Evolutionary conservation across 2,113 vertebrate genomes (phyloP), one percentile per base, ranked within the genome.

Genomic region (Pollachius pollachius): DNA sequence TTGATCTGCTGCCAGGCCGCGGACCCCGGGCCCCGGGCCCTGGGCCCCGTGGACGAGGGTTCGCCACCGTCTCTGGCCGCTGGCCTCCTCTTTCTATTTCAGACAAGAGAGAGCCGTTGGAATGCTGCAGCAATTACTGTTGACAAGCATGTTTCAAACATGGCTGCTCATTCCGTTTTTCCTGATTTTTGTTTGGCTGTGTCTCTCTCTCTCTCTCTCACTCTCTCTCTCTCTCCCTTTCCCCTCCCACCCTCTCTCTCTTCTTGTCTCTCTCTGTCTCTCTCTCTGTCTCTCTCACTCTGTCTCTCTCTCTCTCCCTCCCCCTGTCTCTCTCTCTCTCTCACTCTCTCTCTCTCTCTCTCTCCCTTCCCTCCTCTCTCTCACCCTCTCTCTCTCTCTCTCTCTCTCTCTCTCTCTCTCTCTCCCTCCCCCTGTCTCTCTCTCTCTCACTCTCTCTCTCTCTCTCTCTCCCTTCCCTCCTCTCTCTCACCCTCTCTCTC

Each of bases 111-210:
- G 37, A 41, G 2, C 37, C 37, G 9, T 41, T 70, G 73, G 73
- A 75, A 75, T 75, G 63, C 60, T 34, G 72, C 5, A n/a, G 71
- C 72, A 69, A 74, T 74, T 71, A 71, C 30, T 60, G 63, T 65
- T 65, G 56, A 65, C 70, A 48, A 71, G 18, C 61, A 65, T 65
- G 61, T 74, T 74, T 65, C 48, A 41, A 68, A 68, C 25, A 57
- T 7, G 59, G 54, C 23, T 64, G 54, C 21, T 64, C 52, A 64
- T 56, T 56, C 17, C 54, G 5, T 41, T 41, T 41, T 41, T 41
- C 57, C 3, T 19, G n/a, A 1, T 19, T 59, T 65, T 65, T 54
- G n/a, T 48, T 19, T 71, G n/a, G 54, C 6, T 16, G 4, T 56
- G 54, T 56, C 54, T n/a, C 54, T n/a, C 17, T 15, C 17, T 56